A percentile compares a stretch with the other conserved stretches of the same genome.
phyloP scores from a whole-genome alignment of 2,113 vertebrate genomes.

The Entosphenus tridentatus region DNA sequence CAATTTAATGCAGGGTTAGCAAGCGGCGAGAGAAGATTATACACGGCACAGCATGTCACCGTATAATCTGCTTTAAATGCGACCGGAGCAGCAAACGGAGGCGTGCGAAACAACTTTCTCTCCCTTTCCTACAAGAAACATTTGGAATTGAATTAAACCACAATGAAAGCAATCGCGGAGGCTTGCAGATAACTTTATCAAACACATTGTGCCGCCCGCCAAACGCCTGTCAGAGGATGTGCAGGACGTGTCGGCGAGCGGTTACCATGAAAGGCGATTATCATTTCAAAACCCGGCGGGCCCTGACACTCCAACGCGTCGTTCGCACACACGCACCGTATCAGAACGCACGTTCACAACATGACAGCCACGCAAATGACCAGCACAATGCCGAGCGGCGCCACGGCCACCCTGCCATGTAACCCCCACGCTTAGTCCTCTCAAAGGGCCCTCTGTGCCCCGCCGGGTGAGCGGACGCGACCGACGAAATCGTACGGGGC shows the following conservation, averaged over 20 bases:
- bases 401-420: not conserved
- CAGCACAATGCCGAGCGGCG: not conserved
- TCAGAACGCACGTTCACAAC: not conserved
- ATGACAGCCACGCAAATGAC: not conserved
- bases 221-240: not conserved
- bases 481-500: too few species aligned
- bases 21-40: conserved; percentile 6
- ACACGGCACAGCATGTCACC: not conserved
- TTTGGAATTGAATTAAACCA: not conserved
- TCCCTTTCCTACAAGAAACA: too few species aligned
- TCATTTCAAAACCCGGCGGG: conserved; percentile 1
- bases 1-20: conserved; percentile 7
- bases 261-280: conserved; percentile 5
- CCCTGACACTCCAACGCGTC: not conserved
- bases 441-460: not conserved
- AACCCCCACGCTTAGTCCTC: not conserved
- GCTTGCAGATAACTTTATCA: conserved; percentile 1
- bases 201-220: not conserved
- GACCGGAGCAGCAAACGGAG: not conserved
- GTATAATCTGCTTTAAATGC: conserved; percentile 4
- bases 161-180: not conserved
- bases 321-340: not conserved
- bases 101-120: not conserved
- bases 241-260: not conserved
- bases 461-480: too few species aligned